Evolutionary conservation across 2,888 invertebrate genomes (phyloP), one percentile per base, ranked within the genome.

Genomic region (Napeogenes sylphis): DNA sequence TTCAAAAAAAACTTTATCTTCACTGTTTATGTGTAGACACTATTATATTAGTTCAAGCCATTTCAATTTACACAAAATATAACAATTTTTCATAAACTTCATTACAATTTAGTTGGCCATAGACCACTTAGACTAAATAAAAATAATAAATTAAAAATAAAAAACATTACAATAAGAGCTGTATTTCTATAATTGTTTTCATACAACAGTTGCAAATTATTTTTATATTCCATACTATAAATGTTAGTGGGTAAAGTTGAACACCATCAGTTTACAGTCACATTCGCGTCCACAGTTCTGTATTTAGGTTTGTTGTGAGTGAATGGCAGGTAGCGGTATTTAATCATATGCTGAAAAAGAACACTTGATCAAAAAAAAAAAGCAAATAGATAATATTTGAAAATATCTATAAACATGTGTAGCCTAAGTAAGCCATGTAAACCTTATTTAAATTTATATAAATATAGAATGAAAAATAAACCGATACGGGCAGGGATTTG

Each of bases 291-390:
- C 62, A 90, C 86, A 65, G 87, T 94, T 87, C 96, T 95, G 92
- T 98, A 98, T 87, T 95, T 95, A 79, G 98, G 98, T 92, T 99
- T 99, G 79, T 98, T 98, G 84, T 97, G 96, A 61, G 99, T 98
- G 88, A 99, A 99, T 67, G 99, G 99, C 86, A 99, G 92, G 91
- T 99, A 99, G 89, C 97, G 95, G 90, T 99, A 99, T 91, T 97
- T 98, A 82, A 99, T 96, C 99, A 99, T 99, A 92, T 99, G 99
- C 98, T 98, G 93, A 69, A 94, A 93, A 77, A 73, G 74, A 82
- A 77, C 75, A 72, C 66, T 58, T 4, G n/a, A 6, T 14, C n/a
- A 13, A 46, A 14, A 14, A 14, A n/a, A 21, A 21, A 21, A 21
- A 21, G 21, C 21, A 21, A 21, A 21, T 21, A 21, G 21, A 21